Evolutionary conservation across 2,113 vertebrate species (phyloP), one percentile per base, ranked within the genome.

Genomic region (Saccopteryx bilineata): DNA sequence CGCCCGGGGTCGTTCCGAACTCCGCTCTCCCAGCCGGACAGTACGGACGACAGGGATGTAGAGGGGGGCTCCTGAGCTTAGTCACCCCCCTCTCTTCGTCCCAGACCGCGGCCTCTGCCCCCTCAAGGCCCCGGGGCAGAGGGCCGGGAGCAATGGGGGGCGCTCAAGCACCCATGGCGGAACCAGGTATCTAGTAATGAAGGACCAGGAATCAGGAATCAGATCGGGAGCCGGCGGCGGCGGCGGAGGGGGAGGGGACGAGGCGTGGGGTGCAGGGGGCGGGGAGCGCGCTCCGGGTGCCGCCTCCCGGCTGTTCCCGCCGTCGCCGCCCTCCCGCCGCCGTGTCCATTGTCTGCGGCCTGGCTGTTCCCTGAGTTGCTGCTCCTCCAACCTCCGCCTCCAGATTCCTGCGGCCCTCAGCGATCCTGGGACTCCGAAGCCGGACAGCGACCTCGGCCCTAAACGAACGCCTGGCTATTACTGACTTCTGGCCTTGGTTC

Each of bases 301-400:
- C 97, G 96, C 97, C 97, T 97, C 97, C 97, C 79, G 95, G 96
- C 97, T 97, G 96, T 97, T 97, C 97, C 97, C 60, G 52, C 96
- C 66, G 94, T 0, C 63, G 52, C 93, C 90, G 90, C 95, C 90
- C 97, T 97, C 97, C 97, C 88, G 81, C 96, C 95, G 93, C 93
- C 61, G 68, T 46, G 95, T 90, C 97, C 97, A 97, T 97, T 97
- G 97, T 97, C 97, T 98, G 96, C 92, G 90, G 96, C 94, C 94
- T 52, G 5, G 96, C 97, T 97, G 92, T 96, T 97, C 96, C 96
- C 72, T 2, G 23, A 92, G 83, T 2, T 48, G 54, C 63, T 4
- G n/a, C 60, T 71, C 58, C 69, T 81, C 83, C 6, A 14, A 7
- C 83, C 61, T 14, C 7, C 5, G 74, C 54, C 63, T 65, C 14